A percentile compares a stretch with the other conserved stretches of the same genome.
phyloP scores from a whole-genome alignment of 1,140 invertebrate genomes.

The Heliconius hermathena region DNA sequence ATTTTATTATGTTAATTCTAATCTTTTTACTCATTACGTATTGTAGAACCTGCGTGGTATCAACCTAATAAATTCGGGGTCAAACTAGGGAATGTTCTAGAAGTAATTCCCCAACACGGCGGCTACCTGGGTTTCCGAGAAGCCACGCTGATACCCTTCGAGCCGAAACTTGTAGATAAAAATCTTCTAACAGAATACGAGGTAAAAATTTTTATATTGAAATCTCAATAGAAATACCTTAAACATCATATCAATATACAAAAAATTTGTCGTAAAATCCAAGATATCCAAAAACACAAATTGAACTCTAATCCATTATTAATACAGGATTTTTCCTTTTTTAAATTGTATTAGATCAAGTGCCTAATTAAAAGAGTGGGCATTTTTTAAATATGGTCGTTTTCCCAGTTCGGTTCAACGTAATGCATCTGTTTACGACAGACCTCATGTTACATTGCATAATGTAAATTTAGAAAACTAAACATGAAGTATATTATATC shows the following conservation, averaged over 20 bases:
- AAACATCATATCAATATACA: background rate
- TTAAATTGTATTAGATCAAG: background rate
- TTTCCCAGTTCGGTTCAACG: background rate
- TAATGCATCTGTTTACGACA: background rate
- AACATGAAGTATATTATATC: background rate
- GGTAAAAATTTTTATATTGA: conserved; percentile 72
- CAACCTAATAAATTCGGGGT: conserved; percentile 94
- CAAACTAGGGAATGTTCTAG: conserved; percentile 95
- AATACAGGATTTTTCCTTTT: no score
- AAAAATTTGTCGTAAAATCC: no score
- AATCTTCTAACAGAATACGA: conserved; percentile 89
- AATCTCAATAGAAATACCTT: background rate
- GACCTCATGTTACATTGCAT: no score
- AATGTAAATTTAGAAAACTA: background rate
- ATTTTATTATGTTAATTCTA: background rate
- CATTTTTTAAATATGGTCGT: background rate
- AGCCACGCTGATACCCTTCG: conserved; percentile 95
- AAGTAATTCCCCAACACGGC: conserved; percentile 86
- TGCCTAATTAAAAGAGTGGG: background rate
- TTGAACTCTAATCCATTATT: no score
- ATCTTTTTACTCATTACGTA: conserved; percentile 9
- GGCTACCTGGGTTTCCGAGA: conserved; percentile 89
- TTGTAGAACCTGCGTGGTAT: conserved; percentile 89
- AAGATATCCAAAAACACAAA: no score
- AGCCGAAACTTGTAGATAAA: conserved; percentile 93